These are phyloP conservation scores for Drosophila melanogaster DNA, from an alignment of 1,140 invertebrate genomes.

Conservation along the genomic window Release_6_plus_ISO1_MT NT_037436.4:11831501-11832000, in stretches of 20 bases:
- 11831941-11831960: constrained; percentile 42
- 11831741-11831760: constrained; percentile 91
- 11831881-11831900: constrained; percentile 64
- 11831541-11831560: background rate
- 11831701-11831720: too few relatives aligned
- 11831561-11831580: too few relatives aligned
- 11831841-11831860: constrained; percentile 15
- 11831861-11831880: constrained; percentile 40
- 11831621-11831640: too few relatives aligned
- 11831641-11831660: too few relatives aligned
- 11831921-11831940: constrained; percentile 84
- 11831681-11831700: too few relatives aligned
- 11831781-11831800: constrained; percentile 85
- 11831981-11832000: constrained; percentile 1
- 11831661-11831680: too few relatives aligned
- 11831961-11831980: constrained; percentile 21
- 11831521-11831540: background rate
- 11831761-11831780: constrained; percentile 90
- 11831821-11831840: background rate
- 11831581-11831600: too few relatives aligned
- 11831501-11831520: background rate
- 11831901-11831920: constrained; percentile 81
- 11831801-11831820: constrained; percentile 47
- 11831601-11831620: too few relatives aligned
- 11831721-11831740: constrained; percentile 89